Conservation (phyloP, 2,888 invertebrate species). For the Acrocyrtus sp. region DNA sequence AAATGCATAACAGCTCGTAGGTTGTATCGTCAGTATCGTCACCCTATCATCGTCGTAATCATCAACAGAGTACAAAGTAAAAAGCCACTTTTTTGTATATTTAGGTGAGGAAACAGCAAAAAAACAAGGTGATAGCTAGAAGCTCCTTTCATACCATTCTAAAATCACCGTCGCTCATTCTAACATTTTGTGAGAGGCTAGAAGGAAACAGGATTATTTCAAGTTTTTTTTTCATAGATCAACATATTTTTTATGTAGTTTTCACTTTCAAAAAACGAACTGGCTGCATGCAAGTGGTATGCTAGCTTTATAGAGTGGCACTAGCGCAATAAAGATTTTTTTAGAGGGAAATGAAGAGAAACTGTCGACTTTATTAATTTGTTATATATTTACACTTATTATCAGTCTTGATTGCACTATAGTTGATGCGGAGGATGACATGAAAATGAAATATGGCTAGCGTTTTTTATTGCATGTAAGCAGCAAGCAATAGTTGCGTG, state of each 20-base stretch:
- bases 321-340: no score
- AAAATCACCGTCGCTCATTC: not conserved
- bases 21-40: no score
- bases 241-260: slow-evolving; percentile 29
- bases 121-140: slow-evolving; percentile 1
- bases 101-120: slow-evolving; percentile 2
- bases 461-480: no score
- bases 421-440: no score
- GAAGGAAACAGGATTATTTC: slow-evolving; percentile 38
- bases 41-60: not conserved
- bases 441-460: no score
- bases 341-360: no score
- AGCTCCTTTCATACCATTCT: not conserved
- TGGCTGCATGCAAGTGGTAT: no score
- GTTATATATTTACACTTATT: no score
- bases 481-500: no score
- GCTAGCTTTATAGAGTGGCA: no score
- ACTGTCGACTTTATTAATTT: no score
- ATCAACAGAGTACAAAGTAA: not conserved
- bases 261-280: slow-evolving; percentile 47
- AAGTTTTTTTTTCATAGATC: slow-evolving; percentile 24
- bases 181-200: slow-evolving; percentile 13
- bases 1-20: not conserved
- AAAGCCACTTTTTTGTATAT: not conserved
- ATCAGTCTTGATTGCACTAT: no score